Evolutionary conservation across 35 echinoderm and acorn worm genomes (phyloP).

Genomic region (Hemicentrotus pulcherrimus): DNA sequence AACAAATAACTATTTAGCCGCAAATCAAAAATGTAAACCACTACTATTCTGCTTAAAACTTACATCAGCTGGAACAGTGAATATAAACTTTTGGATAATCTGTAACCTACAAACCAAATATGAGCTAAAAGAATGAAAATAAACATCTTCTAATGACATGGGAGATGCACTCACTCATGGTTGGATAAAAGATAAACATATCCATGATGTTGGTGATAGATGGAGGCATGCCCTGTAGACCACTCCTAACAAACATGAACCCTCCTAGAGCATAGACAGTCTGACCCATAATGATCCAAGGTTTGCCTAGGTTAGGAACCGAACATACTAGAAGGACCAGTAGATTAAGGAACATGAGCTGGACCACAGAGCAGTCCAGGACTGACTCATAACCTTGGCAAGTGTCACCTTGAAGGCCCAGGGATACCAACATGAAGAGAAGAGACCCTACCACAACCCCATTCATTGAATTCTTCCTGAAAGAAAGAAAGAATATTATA

Average conservation of each 20-base stretch:
- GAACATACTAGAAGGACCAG: slow-evolving; percentile 24
- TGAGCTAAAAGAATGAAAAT: too few species aligned
- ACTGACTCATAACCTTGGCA: neutral
- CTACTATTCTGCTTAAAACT: too few species aligned
- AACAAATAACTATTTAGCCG: too few species aligned
- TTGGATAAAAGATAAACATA: slow-evolving; percentile 48
- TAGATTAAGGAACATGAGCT: slow-evolving; percentile 40
- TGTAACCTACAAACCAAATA: too few species aligned
- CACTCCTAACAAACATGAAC: slow-evolving; percentile 26
- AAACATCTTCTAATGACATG: too few species aligned
- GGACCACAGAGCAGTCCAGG: slow-evolving; percentile 30
- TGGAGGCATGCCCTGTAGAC: slow-evolving; percentile 20
- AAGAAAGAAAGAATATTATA: neutral
- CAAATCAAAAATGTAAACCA: too few species aligned
- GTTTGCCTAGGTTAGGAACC: slow-evolving; percentile 8
- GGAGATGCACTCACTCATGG: slow-evolving; percentile 16
- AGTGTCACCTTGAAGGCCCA: neutral
- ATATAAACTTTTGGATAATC: too few species aligned
- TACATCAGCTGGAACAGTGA: too few species aligned
- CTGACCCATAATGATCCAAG: slow-evolving; percentile 47
- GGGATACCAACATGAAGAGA: slow-evolving; percentile 40
- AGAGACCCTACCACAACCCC: slow-evolving; percentile 19
- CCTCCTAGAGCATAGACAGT: slow-evolving; percentile 25
- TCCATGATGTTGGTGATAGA: slow-evolving; percentile 29
- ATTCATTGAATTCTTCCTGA: slow-evolving; percentile 29